Evolutionary conservation across 2,113 vertebrate species (phyloP).

Genomic region (Ursus arctos): DNA sequence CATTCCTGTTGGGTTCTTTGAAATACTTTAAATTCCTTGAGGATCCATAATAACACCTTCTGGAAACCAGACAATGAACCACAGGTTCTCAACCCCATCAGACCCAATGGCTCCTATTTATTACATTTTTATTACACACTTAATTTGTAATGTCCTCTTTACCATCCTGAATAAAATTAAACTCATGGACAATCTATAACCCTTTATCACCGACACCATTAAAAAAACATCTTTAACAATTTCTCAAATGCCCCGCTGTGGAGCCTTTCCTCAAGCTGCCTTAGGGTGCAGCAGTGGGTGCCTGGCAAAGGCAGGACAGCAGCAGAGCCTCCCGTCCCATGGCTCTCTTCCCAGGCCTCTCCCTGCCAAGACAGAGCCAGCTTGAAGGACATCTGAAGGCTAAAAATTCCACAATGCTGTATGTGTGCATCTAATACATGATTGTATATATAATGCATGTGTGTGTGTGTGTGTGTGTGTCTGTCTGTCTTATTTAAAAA

Average conservation of each 20-base stretch:
- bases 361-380: background rate
- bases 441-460: background rate
- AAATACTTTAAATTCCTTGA: background rate
- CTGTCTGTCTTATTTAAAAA: background rate
- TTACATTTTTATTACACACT: background rate
- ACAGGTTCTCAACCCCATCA: background rate
- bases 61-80: background rate
- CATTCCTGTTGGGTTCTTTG: background rate
- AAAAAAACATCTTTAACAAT: background rate
- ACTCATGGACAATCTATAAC: constrained; percentile 36
- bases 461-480: background rate
- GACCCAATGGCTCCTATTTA: background rate
- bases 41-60: background rate
- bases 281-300: background rate
- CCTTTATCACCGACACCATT: background rate
- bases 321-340: background rate
- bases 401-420: background rate
- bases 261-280: background rate
- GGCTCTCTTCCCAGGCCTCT: background rate
- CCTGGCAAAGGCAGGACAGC: background rate
- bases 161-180: constrained; percentile 42
- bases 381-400: background rate
- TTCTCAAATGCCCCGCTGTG: background rate
- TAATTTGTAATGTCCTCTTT: constrained; percentile 52
- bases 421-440: background rate